Evolutionary conservation across 2,888 invertebrate genomes (phyloP), one percentile per base, ranked within the genome.

Genomic region (Caradrina kadenii): DNA sequence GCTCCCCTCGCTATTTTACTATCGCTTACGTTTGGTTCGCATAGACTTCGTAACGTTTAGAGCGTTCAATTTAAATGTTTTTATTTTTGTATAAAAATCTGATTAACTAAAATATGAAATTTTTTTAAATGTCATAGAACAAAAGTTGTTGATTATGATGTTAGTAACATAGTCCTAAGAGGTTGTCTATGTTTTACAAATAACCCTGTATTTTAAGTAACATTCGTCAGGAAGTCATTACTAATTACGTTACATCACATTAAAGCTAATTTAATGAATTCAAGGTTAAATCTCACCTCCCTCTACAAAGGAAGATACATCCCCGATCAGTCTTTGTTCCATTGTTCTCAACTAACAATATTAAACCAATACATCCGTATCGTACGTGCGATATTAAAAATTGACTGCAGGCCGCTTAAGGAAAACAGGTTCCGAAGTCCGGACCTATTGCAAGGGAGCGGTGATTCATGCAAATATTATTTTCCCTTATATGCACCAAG

Each of bases 401-500:
- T 73, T 64, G 61, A 49, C 59, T 69, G 58, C 52, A 53, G 62
- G 63, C 56, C 55, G 69, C 59, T 65, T 79, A 62, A 83, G 86
- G 83, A 82, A 88, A 82, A 83, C 76, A 50, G 79, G 83, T 83
- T 80, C 59, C 65, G 50, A 63, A 67, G 74, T 52, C 56, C 65
- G 79, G 65, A 50, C 39, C 56, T 65, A 78, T 63, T 68, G 69
- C 68, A 73, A 78, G 64, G 66, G 73, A 81, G 66, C 69, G 66
- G 66, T 89, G 85, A 85, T 76, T 88, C 88, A 89, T 81, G 72
- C 77, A 63, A 69, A 81, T 76, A 80, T 71, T 80, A 87, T 87
- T 87, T 88, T 76, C 76, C 82, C 79, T 74, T 88, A 80, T 72
- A 77, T 54, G 73, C 79, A 82, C 82, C 66, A 78, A 73, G 69